Conservation (phyloP, 2,888 invertebrate species). For the Eupithecia tripunctaria region DNA sequence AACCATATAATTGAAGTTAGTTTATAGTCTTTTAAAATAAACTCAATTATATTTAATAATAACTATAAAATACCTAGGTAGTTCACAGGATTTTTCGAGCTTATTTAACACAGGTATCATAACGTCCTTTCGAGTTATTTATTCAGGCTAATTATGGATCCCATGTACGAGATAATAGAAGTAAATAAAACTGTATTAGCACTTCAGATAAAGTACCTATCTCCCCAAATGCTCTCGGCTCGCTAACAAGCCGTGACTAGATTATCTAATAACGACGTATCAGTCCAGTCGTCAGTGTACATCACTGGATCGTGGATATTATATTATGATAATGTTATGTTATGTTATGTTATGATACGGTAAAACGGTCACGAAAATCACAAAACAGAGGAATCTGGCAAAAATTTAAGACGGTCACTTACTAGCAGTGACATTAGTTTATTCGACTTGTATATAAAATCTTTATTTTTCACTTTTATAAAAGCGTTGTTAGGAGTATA, state of each 20-base stretch:
- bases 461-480: too few species aligned
- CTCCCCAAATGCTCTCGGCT: constrained; percentile 4
- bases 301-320: background rate
- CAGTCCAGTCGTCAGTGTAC: too few species aligned
- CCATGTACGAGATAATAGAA: constrained; percentile 2
- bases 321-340: background rate
- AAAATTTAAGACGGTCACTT: too few species aligned
- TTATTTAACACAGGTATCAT: background rate
- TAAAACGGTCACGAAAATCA: too few species aligned
- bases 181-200: constrained; percentile 18
- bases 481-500: too few species aligned
- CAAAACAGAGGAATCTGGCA: too few species aligned
- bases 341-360: too few species aligned
- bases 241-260: constrained; percentile 8
- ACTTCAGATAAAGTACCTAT: constrained; percentile 13
- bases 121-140: background rate
- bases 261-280: background rate
- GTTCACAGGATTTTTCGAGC: background rate
- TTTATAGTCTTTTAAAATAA: too few species aligned
- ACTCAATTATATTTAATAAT: background rate
- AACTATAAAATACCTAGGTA: background rate
- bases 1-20: too few species aligned
- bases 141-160: background rate
- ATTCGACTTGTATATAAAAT: too few species aligned
- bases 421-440: too few species aligned